Conservation (phyloP, 2,113 vertebrate genomes). For the Xiphorhynchus elegans region DNA sequence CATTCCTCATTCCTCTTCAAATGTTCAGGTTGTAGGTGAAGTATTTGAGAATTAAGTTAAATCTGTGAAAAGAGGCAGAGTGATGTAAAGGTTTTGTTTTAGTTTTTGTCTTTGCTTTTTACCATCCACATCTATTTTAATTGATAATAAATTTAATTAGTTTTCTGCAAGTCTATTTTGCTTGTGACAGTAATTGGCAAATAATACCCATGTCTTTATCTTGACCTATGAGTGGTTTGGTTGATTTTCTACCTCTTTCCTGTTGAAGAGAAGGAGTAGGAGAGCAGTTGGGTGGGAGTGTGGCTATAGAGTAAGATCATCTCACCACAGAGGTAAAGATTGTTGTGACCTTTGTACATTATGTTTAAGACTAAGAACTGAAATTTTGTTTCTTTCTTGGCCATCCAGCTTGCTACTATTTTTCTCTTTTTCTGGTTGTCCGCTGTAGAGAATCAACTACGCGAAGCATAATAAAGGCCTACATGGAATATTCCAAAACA, state of each 20-base stretch:
- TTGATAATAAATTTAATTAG: background rate
- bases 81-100: background rate
- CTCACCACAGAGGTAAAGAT: background rate
- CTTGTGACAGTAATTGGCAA: background rate
- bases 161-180: background rate
- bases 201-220: background rate
- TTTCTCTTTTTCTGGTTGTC: background rate
- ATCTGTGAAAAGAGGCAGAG: background rate
- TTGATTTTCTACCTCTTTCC: background rate
- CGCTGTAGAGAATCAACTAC: background rate
- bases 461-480: background rate
- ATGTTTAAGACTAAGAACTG: background rate
- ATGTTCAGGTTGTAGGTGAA: background rate
- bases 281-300: background rate
- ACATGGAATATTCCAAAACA: background rate
- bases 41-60: background rate
- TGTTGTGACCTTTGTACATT: background rate
- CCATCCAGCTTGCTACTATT: background rate
- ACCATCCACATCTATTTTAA: background rate
- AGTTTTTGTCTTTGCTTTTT: background rate
- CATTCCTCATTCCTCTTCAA: background rate
- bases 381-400: background rate
- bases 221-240: background rate
- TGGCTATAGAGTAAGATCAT: background rate
- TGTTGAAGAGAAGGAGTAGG: background rate